Base-by-base conservation (phyloP, 2,888 invertebrate genomes). In the Caenorhabditis sp. region DNA sequence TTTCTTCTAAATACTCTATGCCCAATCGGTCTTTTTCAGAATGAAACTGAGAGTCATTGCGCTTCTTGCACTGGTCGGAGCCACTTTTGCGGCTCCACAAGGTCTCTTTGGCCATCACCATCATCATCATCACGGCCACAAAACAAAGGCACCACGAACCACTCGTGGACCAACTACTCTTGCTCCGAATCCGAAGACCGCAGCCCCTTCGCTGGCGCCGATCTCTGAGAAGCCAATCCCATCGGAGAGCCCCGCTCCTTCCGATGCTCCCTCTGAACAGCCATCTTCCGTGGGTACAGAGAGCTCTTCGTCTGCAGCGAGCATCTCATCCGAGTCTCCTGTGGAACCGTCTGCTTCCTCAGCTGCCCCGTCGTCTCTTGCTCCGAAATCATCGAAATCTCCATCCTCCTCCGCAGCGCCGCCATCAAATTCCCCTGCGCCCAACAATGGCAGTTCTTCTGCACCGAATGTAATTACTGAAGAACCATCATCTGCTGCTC, bases 101-200 rank as follows among this genome's bases (percentile, higher is more conserved):
- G 70, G 43, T 11, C 46, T 66, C 22, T 41, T 27, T 9, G 26
- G 53, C 9, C 61, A 61, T 20, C 27, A 50, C 30, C 61, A 62
- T 30, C 68, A 68, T 32, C 59, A 68, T 22, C 68, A 68, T 27
- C 58, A 66, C 24, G 53, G 53, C 17, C 66, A 70, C 35, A 59
- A 53, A 13, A 70, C 70, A 2, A 70, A 70, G 26, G 70, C 70
- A 13, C 70, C 70, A 6, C 39, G 32, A 1, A 59, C 70, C 2
- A 53, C 59, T 24, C 30, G 35, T 3, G 59, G 43, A 50, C 39
- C 62, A 0, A 32, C 68, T 4, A 52, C 68, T 15, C 35, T 56
- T 6, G 5, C 46, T 26, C 27, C n/a, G 11, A 27, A 43, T 9
- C 43, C 43, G 1, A 26, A 15, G 39, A 35, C 53, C 5, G 53